Base-by-base conservation (phyloP, 2,888 invertebrate species). In the Drosophila macrospina region DNA sequence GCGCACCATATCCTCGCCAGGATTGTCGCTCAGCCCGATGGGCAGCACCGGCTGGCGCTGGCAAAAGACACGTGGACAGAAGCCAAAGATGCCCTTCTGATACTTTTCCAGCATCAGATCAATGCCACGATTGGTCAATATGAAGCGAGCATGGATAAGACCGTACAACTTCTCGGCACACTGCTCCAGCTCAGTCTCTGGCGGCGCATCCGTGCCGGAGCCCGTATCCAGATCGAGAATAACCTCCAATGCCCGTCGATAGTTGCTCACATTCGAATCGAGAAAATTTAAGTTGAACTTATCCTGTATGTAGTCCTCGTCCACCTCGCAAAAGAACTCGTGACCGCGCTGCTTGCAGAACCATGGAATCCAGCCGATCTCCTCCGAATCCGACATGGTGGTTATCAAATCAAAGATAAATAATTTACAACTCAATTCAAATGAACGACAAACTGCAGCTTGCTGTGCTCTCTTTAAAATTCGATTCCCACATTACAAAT, bases 281-380 rank as follows among this genome's bases (percentile, higher is more conserved):
- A 99, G 94, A 64, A 99, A 99, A 57, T 99, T 99, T 92, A 99
- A 94, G 93, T 99, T 99, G 93, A 99, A 99, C 93, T 99, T 99
- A 93, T 99, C 99, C 93, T 99, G 99, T 91, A 99, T 99, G 91
- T 99, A 99, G 93, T 99, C 99, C 92, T 99, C 99, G 92, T 99
- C 99, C 73, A 99, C 98, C 98, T 98, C 98, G 93, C 99, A 99
- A 92, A 98, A 99, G 93, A 98, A 99, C 93, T 99, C 99, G 94
- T 99, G 98, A 85, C 99, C 99, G 80, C 98, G 94, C 87, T 99
- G 95, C 86, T 98, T 97, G 93, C 99, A 99, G 93, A 99, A 99
- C 99, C 99, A 99, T 85, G 98, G 97, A 93, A 99, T 99, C 99
- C 99, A 99, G 88, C 98, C 98, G 89, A 98, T 97, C 94, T 99